phyloP scores from a whole-genome alignment of 2,113 vertebrate genomes.

The Chroicocephalus ridibundus region DNA sequence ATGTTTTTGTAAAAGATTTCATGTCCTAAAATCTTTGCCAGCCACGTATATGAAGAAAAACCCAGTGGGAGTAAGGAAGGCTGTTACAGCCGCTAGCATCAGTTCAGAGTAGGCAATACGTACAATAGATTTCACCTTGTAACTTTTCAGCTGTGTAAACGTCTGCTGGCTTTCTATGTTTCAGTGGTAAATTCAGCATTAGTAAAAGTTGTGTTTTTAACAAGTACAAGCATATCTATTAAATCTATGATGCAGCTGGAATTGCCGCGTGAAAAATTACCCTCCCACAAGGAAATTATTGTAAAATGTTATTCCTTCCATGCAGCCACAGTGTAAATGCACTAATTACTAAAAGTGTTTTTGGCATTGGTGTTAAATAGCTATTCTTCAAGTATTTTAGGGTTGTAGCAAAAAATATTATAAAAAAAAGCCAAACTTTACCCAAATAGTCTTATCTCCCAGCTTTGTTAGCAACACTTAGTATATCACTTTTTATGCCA shows the following conservation, averaged over 20 bases:
- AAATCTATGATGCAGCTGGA: not conserved
- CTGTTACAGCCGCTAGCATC: not conserved
- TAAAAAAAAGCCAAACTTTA: fast-evolving
- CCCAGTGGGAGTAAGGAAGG: not conserved
- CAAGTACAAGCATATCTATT: not conserved
- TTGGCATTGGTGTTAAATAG: not conserved
- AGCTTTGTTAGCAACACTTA: not conserved
- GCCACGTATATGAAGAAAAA: fast-evolving
- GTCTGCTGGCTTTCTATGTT: not conserved
- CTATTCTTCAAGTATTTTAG: not conserved
- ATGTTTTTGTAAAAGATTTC: not conserved
- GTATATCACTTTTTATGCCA: not conserved
- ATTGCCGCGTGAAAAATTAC: not conserved
- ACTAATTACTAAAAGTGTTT: not conserved
- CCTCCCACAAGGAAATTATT: not conserved
- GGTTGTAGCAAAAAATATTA: not conserved
- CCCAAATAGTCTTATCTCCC: not conserved
- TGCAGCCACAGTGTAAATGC: not conserved
- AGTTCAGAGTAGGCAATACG: not conserved
- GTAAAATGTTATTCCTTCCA: not conserved
- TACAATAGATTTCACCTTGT: not conserved
- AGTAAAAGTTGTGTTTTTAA: not conserved
- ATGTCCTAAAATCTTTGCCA: not conserved
- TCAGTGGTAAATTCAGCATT: not conserved
- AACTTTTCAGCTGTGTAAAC: not conserved